Percentiles rank a stretch among this genome's conserved stretches.
These are phyloP conservation scores for Diabrotica balteata DNA, from an alignment of 2,888 invertebrate species.

Conservation along the genomic window DNA sequence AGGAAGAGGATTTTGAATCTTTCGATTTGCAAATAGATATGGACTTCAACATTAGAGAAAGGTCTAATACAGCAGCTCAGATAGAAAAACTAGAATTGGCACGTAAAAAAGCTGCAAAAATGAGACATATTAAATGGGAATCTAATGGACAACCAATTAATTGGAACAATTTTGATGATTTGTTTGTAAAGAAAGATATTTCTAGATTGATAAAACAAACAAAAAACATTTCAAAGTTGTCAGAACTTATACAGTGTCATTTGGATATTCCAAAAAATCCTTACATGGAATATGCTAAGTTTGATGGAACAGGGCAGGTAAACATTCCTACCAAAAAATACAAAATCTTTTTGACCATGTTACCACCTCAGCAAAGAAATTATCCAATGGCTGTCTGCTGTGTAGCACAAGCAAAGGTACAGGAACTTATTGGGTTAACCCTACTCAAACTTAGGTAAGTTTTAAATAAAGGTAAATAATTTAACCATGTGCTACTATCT, in stretches of 20 bases:
- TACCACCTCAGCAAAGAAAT: conserved; percentile 79
- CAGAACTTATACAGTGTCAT: conserved; percentile 78
- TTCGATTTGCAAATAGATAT: conserved; percentile 79
- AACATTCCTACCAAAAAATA: conserved; percentile 83
- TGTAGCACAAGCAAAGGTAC: conserved; percentile 83
- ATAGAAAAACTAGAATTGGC: conserved; percentile 90
- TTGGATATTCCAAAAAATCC: conserved; percentile 83
- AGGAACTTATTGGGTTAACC: conserved; percentile 90
- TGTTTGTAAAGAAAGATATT: conserved; percentile 66
- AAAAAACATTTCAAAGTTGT: conserved; percentile 68
- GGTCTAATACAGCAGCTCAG: conserved; percentile 88
- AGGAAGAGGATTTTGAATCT: conserved; percentile 69
- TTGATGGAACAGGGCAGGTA: conserved; percentile 86
- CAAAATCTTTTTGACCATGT: conserved; percentile 89
- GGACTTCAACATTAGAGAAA: conserved; percentile 69
- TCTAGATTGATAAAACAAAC: conserved; percentile 43
- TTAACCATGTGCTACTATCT: background rate
- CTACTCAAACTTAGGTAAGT: conserved; percentile 81
- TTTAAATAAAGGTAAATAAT: background rate
- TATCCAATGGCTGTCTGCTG: conserved; percentile 86
- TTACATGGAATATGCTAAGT: conserved; percentile 88
- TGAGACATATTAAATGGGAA: conserved; percentile 79
- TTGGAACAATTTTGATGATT: conserved; percentile 68
- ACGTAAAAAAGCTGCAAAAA: conserved; percentile 78
- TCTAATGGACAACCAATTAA: conserved; percentile 65